Evolutionary conservation across 2,888 invertebrate genomes (phyloP).

Genomic region (Carabus problematicus): DNA sequence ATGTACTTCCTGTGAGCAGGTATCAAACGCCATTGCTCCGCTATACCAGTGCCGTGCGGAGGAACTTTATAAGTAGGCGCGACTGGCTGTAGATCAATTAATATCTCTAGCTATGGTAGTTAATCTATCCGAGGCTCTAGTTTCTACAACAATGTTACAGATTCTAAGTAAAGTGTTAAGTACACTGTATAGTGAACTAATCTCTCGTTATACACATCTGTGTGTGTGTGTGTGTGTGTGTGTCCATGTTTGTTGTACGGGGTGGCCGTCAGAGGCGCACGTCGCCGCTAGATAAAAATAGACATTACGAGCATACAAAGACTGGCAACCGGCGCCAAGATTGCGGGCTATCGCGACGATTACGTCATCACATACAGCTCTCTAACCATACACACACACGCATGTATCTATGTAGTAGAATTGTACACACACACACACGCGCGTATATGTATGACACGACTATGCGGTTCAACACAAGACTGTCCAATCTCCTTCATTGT

Average conservation of each 20-base stretch:
- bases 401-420: neutral
- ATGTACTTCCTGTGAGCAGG: too few relatives aligned
- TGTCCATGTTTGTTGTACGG: neutral
- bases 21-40: too few relatives aligned
- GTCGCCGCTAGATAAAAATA: conserved; percentile 60
- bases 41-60: too few relatives aligned
- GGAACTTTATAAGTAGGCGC: too few relatives aligned
- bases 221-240: neutral
- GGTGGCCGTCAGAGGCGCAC: conserved; percentile 7
- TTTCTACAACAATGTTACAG: too few relatives aligned
- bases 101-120: too few relatives aligned
- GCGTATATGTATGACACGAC: neutral
- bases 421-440: too few relatives aligned
- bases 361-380: conserved; percentile 57
- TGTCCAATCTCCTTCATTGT: neutral
- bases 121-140: too few relatives aligned
- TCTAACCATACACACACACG: conserved; percentile 35
- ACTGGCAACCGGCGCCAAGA: conserved; percentile 62
- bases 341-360: conserved; percentile 64
- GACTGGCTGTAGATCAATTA: too few relatives aligned
- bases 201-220: neutral
- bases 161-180: too few relatives aligned
- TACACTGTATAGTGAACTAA: too few relatives aligned
- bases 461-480: neutral
- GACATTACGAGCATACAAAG: conserved; percentile 62